phyloP scores from a whole-genome alignment of 2,888 invertebrate species.

The Drosophila melanosoma region DNA sequence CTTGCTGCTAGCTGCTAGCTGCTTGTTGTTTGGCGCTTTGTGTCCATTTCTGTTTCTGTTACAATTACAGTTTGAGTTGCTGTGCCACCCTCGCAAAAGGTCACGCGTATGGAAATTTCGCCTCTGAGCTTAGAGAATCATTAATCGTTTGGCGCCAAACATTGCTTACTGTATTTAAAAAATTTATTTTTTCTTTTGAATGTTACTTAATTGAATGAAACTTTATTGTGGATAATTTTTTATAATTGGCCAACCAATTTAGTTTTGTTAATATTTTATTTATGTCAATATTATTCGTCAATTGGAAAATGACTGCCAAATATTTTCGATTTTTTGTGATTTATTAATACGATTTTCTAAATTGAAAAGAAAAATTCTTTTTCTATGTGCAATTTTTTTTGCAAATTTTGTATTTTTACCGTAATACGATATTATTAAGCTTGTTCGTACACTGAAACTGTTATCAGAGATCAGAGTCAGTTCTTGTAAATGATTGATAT shows the following conservation, averaged over 20 bases:
- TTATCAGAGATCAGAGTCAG: background rate
- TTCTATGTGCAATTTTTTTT: background rate
- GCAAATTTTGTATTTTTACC: background rate
- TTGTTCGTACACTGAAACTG: background rate
- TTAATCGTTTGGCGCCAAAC: background rate
- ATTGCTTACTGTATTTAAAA: background rate
- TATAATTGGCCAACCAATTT: background rate
- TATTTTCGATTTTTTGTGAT: background rate
- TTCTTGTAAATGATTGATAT: slow-evolving; percentile 11
- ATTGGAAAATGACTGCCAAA: background rate
- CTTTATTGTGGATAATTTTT: background rate
- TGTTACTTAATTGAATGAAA: background rate
- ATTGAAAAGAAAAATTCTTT: background rate
- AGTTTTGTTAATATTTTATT: background rate
- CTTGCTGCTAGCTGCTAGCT: background rate
- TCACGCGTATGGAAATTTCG: slow-evolving; percentile 40
- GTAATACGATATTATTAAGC: background rate
- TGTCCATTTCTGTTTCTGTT: background rate
- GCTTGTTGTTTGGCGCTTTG: slow-evolving; percentile 1
- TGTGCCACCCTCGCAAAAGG: slow-evolving; percentile 69
- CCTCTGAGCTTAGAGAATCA: background rate
- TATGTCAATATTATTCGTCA: background rate
- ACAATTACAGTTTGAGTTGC: slow-evolving; percentile 16
- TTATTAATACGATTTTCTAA: background rate
- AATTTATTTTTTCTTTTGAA: background rate